Conservation (phyloP, 2,888 invertebrate species). For the Papilio protenor region DNA sequence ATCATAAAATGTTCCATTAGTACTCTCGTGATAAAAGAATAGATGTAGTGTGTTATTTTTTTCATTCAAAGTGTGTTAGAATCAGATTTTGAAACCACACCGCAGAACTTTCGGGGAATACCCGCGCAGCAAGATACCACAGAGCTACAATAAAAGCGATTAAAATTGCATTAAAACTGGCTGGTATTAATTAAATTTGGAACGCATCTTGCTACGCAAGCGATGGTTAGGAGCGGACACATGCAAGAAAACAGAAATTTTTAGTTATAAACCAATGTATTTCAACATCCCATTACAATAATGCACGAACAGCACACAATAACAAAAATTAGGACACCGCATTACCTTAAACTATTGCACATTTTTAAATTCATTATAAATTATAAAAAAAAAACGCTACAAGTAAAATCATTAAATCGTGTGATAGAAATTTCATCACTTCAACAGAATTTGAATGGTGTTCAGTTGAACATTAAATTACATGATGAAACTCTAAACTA, state of each 20-base stretch:
- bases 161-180: background rate
- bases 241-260: slow-evolving; percentile 82
- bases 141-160: slow-evolving; percentile 19
- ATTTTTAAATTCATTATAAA: background rate
- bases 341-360: slow-evolving; percentile 1
- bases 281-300: slow-evolving; percentile 77
- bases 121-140: slow-evolving; percentile 37
- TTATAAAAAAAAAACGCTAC: background rate
- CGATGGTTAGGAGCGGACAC: slow-evolving; percentile 66
- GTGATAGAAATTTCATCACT: background rate
- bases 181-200: slow-evolving; percentile 21
- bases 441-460: background rate
- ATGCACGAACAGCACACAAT: slow-evolving; percentile 72
- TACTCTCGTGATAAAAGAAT: background rate
- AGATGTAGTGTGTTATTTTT: background rate
- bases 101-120: slow-evolving; percentile 23
- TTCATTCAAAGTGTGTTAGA: slow-evolving; percentile 1
- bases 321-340: slow-evolving; percentile 46
- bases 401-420: background rate
- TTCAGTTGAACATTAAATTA: background rate
- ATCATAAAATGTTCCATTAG: background rate
- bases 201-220: slow-evolving; percentile 54
- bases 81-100: slow-evolving; percentile 12
- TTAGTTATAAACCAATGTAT: slow-evolving; percentile 75
- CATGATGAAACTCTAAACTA: too few relatives aligned